phyloP scores from a whole-genome alignment of 2,113 vertebrate genomes.

The Thinocorus orbignyianus region DNA sequence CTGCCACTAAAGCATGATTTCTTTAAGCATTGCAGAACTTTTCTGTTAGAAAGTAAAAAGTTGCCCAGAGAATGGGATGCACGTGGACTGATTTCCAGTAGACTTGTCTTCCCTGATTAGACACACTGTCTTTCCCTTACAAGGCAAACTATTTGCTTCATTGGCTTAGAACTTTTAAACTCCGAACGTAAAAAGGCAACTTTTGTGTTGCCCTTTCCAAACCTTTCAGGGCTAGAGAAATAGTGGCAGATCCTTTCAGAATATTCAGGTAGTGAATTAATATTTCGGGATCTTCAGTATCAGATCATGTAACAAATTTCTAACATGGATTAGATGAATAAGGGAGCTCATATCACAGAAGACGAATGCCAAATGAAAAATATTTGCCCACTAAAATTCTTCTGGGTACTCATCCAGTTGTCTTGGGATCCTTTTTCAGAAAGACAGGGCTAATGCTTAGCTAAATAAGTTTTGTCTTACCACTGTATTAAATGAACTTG shows the following conservation, averaged over 20 bases:
- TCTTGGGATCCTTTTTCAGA: slow-evolving; percentile 34
- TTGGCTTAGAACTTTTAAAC: background rate
- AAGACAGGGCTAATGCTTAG: background rate
- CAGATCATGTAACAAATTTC: slow-evolving; percentile 31
- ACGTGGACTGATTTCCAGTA: background rate
- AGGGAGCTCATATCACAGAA: slow-evolving; percentile 22
- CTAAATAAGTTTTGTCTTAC: background rate
- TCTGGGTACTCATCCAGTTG: slow-evolving; percentile 18
- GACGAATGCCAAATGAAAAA: slow-evolving; percentile 12
- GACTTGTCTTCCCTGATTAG: background rate
- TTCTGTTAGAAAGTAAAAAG: background rate
- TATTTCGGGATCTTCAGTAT: background rate
- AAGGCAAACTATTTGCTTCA: background rate
- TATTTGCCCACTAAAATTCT: slow-evolving; percentile 35
- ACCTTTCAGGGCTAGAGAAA: background rate
- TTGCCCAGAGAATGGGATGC: background rate
- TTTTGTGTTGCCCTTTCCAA: background rate
- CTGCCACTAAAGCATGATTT: background rate
- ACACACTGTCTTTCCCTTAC: background rate
- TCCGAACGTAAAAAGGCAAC: background rate
- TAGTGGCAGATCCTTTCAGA: background rate
- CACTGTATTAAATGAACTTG: background rate
- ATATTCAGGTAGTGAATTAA: background rate
- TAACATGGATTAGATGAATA: slow-evolving; percentile 2
- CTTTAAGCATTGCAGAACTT: background rate